Base-by-base conservation (phyloP, 2,888 invertebrate species). In the Ophonus ardosiacus region DNA sequence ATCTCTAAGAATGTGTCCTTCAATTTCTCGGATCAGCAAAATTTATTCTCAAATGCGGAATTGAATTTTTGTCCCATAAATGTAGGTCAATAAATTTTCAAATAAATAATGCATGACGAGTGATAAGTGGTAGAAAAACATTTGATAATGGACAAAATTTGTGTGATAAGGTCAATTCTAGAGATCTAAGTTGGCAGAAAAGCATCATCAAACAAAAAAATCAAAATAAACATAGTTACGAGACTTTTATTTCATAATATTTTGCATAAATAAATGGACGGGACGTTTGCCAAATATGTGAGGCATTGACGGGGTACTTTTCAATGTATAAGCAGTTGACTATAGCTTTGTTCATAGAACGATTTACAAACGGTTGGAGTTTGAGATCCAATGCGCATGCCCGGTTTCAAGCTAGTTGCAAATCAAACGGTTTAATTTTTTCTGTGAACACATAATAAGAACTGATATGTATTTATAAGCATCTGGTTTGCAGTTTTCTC, bases 181-280 rank as follows among this genome's bases (percentile, higher is more conserved):
- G 43, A 51, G 0, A 13, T 51, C 43, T 51, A 13, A 59, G 1
- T 68, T 68, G 38, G 68, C 68, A 38, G 13, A 68, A 68, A 38
- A 68, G 31, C 31, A 40, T 38, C 68, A 68, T 38, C 38, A 24
- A 31, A 68, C 10, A n/a, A 68, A 68, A 68, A 68, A 68, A 68
- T 13, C 18, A 65, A 24, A 65, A 68, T 24, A 68, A 68, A 68
- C 68, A 68, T 7, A 18, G 63, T 63, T 61, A 68, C 68, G 68
- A 74, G n/a, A 17, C 40, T 74, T 74, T 74, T 43, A 43, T 74
- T 74, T 74, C 71, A 74, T 74, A 74, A 74, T 43, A 68, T 68
- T 68, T 38, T 68, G 31, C 68, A 74, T 74, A 74, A 74, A 74
- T 40, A 74, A 18, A 43, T 74, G 71, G 43, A 74, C n/a, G 43